These are phyloP conservation scores for Thamnophis sirtalis DNA, from an alignment of 2,113 vertebrate genomes.

Conservation along the genomic window DNA sequence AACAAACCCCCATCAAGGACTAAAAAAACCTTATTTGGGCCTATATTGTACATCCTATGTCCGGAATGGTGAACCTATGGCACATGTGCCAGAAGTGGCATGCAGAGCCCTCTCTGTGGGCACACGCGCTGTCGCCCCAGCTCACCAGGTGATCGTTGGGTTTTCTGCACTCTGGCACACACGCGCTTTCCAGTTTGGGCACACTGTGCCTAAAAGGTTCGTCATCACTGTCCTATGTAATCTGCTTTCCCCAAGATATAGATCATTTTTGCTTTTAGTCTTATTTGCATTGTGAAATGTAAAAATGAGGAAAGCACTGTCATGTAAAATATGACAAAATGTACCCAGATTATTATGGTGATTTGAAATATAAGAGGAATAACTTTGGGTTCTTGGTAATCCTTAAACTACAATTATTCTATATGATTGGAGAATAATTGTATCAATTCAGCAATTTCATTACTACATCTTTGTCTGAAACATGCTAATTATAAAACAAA, in stretches of 20 bases:
- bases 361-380: constrained; percentile 35
- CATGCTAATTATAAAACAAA: constrained; percentile 25
- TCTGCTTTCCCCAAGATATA: constrained; percentile 23
- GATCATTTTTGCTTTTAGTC: neutral
- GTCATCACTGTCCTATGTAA: neutral
- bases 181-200: too few species aligned
- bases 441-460: constrained; percentile 24
- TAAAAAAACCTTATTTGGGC: neutral
- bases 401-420: neutral
- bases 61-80: too few species aligned
- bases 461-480: constrained; percentile 4
- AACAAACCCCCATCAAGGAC: constrained; percentile 6
- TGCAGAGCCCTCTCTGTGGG: too few species aligned
- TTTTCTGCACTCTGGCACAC: too few species aligned
- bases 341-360: constrained; percentile 7
- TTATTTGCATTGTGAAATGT: constrained; percentile 29
- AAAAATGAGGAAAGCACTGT: constrained; percentile 22
- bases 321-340: constrained; percentile 13
- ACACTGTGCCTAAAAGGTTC: too few species aligned
- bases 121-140: too few species aligned
- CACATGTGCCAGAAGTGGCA: too few species aligned
- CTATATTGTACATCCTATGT: constrained; percentile 25
- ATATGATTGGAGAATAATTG: constrained; percentile 1
- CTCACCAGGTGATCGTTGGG: too few species aligned
- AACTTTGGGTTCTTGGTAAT: neutral